Conservation (phyloP, 2,888 invertebrate genomes). For the Volucella zonaria region DNA sequence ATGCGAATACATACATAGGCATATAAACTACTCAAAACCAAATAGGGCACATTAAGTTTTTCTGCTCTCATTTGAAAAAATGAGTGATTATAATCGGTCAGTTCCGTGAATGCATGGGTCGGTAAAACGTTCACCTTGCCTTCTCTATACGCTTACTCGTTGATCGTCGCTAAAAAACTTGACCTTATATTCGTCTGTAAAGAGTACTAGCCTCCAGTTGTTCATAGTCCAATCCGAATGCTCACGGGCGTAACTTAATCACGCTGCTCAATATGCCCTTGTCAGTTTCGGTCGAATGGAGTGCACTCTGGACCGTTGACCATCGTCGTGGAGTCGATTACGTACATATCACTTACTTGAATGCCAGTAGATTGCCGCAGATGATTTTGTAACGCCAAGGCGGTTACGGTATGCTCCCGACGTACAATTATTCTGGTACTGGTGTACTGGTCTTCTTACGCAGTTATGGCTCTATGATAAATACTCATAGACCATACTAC, state of each 20-base stretch:
- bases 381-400: conserved; percentile 12
- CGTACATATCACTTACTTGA: conserved; percentile 6
- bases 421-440: conserved; percentile 16
- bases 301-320: neutral
- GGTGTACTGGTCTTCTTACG: conserved; percentile 9
- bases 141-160: neutral
- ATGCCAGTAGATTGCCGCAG: conserved; percentile 18
- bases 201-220: too few species aligned
- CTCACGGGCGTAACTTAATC: conserved; percentile 23
- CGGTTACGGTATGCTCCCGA: conserved; percentile 6
- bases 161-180: conserved; percentile 5
- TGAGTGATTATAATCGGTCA: too few species aligned
- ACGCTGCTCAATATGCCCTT: neutral
- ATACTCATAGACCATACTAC: too few species aligned
- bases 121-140: too few species aligned
- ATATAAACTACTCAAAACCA: too few species aligned
- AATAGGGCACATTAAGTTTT: too few species aligned
- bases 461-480: too few species aligned
- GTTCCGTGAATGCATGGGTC: too few species aligned
- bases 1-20: too few species aligned
- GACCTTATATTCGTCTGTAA: too few species aligned
- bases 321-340: conserved; percentile 13
- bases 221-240: too few species aligned
- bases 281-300: conserved; percentile 6
- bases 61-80: too few species aligned